Conservation (phyloP, 1,140 invertebrate species). For the Chionoecetes opilio region DNA sequence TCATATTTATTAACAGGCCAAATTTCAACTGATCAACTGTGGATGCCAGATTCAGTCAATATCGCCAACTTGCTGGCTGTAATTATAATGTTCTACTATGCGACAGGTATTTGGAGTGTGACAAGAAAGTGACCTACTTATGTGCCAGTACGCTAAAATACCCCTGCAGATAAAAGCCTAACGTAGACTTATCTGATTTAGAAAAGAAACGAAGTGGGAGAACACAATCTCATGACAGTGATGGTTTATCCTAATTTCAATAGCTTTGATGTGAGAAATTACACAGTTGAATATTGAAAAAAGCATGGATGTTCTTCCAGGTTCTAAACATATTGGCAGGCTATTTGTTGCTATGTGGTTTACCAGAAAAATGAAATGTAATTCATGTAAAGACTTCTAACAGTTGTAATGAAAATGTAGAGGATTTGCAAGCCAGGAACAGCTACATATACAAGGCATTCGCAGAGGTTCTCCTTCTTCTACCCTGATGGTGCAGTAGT, state of each 20-base stretch:
- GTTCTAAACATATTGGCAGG: conserved; percentile 61
- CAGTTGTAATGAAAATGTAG: conserved; percentile 7
- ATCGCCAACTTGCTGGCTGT: conserved; percentile 67
- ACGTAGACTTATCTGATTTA: not conserved
- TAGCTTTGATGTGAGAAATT: conserved; percentile 37
- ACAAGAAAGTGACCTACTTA: conserved; percentile 20
- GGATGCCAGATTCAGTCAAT: conserved; percentile 45
- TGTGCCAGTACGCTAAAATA: not conserved
- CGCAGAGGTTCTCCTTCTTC: not conserved
- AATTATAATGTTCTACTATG: conserved; percentile 47
- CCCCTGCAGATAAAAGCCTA: conserved; percentile 13
- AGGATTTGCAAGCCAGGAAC: not conserved
- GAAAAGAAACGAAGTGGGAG: conserved; percentile 58
- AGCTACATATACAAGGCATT: conserved; percentile 49
- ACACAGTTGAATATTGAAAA: conserved; percentile 35
- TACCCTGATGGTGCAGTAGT: conserved; percentile 27
- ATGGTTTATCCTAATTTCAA: not conserved
- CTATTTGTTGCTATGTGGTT: conserved; percentile 59
- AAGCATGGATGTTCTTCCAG: not conserved
- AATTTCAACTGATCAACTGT: conserved; percentile 64
- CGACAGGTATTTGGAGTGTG: conserved; percentile 74
- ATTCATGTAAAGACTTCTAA: conserved; percentile 45
- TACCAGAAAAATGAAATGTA: conserved; percentile 56
- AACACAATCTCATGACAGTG: not conserved
- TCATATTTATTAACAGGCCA: conserved; percentile 69